A percentile compares a stretch with the other conserved stretches of the same genome.
phyloP scores from a whole-genome alignment of 2,797 vertebrate species.

The Lagothrix lagotricha region DNA sequence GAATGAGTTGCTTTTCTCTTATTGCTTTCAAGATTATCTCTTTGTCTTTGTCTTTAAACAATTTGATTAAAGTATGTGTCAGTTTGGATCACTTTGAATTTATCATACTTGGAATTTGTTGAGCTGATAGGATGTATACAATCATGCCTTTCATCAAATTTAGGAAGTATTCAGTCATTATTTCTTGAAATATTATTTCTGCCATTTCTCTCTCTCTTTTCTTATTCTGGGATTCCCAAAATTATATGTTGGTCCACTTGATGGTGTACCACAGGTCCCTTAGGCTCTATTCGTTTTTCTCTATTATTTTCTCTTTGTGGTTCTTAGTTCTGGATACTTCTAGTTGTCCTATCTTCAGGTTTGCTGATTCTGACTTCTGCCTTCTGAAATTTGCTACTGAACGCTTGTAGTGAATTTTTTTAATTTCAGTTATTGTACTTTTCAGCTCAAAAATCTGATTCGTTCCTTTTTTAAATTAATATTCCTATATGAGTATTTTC shows the following conservation, averaged over 20 bases:
- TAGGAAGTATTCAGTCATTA: background rate
- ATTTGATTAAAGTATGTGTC: background rate
- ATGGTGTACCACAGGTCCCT: background rate
- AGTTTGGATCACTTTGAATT: background rate
- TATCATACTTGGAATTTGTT: background rate
- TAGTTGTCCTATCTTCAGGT: too few relatives aligned
- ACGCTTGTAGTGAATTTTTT: too few relatives aligned
- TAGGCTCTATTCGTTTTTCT: background rate
- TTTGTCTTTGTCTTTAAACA: background rate
- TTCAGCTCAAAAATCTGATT: too few relatives aligned
- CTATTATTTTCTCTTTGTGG: background rate
- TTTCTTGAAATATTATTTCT: background rate
- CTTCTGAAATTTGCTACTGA: too few relatives aligned
- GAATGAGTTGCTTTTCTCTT: background rate
- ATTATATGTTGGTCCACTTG: background rate
- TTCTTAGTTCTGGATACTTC: background rate
- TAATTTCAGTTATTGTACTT: too few relatives aligned
- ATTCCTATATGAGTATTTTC: too few relatives aligned
- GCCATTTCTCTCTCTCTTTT: background rate
- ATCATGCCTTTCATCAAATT: background rate
- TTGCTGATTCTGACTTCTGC: too few relatives aligned
- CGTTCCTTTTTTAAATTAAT: too few relatives aligned
- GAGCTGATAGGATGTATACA: background rate
- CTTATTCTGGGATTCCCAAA: background rate
- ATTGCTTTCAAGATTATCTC: background rate